Evolutionary conservation across 2,797 vertebrate species (phyloP), one percentile per base, ranked within the genome.

Genomic region (Chrysocyon brachyurus): DNA sequence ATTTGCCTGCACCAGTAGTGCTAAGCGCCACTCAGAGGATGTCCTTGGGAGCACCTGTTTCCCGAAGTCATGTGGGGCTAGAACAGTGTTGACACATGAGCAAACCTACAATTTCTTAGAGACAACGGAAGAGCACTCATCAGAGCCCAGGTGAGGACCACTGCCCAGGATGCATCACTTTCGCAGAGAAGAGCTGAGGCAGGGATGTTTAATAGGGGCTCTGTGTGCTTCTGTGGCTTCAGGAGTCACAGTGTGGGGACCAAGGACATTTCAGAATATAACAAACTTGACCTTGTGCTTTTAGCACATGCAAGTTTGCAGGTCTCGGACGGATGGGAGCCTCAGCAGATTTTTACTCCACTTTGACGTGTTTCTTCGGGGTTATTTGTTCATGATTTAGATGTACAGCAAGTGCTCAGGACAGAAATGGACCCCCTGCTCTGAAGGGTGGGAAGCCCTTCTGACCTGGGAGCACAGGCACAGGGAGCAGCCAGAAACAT

Each of bases 141-240:
- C 12, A 6, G 36, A 8, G 12, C 36, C 36, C 70, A 4, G 12
- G 36, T 15, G 70, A 15, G 36, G 36, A 26, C 22, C 12, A 2
- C 33, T 12, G 21, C 36, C 68, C 21, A 0, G 21, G 68, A 22
- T 5, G 0, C 59, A 33, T 2, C 0, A 12, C 21, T 36, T 40
- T 19, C 21, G 1, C n/a, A 2, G 33, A 72, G 5, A 11, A 36
- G 68, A 72, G 68, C 11, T 3, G 6, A 6, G 22, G 6, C 14
- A 22, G 36, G 70, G 6, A 0, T 0, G 6, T 4, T 36, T 19
- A 40, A 1, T 12, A 15, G 36, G 70, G 40, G 22, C 70, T 3
- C 0, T 1, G 36, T 73, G 70, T 26, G 24, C 36, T 24, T 73
- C 22, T 12, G 12, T 24, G 6, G 6, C 2, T 3, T 36, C 70